Evolutionary conservation across 2,888 invertebrate species (phyloP).

Genomic region (Epirrhoe alternata): DNA sequence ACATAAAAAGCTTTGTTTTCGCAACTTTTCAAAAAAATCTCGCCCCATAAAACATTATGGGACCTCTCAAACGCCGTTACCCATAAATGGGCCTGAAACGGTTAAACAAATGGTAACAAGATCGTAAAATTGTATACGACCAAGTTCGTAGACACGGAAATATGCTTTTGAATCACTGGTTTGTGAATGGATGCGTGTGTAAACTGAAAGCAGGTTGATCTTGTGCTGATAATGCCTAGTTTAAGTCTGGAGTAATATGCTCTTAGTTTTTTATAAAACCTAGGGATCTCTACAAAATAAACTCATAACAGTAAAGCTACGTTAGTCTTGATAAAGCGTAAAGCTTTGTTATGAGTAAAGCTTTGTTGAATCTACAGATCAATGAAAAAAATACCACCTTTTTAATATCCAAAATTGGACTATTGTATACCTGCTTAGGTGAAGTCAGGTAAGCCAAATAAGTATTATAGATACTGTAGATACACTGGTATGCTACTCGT

Average conservation of each 20-base stretch:
- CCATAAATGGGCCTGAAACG: constrained; percentile 29
- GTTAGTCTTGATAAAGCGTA: too few species aligned
- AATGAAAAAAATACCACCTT: too few species aligned
- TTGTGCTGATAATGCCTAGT: neutral
- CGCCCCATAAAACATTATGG: constrained; percentile 23
- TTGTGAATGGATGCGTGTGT: constrained; percentile 21
- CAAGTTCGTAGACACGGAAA: constrained; percentile 36
- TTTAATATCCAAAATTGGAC: too few species aligned
- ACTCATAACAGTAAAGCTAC: too few species aligned
- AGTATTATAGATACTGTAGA: too few species aligned
- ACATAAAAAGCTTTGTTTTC: neutral
- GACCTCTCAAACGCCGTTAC: constrained; percentile 22
- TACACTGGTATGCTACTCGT: too few species aligned
- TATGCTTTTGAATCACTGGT: constrained; percentile 39
- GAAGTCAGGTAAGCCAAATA: too few species aligned
- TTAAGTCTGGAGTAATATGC: neutral
- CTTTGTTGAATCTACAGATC: too few species aligned
- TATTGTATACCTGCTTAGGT: too few species aligned
- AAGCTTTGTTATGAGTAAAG: too few species aligned
- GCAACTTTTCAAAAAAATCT: constrained; percentile 20
- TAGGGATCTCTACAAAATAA: too few species aligned
- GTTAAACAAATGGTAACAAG: constrained; percentile 42
- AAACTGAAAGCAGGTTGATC: neutral
- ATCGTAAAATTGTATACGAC: constrained; percentile 43
- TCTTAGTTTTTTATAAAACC: too few species aligned